Conservation (phyloP, 2,113 vertebrate genomes). For the Probosciger aterrimus region DNA sequence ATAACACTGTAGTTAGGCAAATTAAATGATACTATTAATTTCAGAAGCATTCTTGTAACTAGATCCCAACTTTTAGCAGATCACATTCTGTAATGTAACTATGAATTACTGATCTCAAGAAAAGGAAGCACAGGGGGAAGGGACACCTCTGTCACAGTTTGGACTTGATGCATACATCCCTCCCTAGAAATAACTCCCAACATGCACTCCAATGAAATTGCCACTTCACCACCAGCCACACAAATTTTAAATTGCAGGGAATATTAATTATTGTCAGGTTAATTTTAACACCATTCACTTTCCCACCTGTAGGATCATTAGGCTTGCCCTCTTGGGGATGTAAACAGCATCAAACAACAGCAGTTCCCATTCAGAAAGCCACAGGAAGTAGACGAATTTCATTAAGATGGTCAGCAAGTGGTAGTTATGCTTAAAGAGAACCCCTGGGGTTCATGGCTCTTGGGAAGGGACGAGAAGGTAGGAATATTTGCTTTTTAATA, state of each 20-base stretch:
- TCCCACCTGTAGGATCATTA: not conserved
- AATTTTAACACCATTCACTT: not conserved
- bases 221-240: not conserved
- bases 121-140: not conserved
- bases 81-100: not conserved
- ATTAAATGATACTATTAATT: not conserved
- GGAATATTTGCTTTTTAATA: not conserved
- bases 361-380: not conserved
- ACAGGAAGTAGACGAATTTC: not conserved
- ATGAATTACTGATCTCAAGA: not conserved
- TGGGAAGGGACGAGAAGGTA: not conserved
- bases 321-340: not conserved
- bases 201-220: not conserved
- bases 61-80: not conserved
- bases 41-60: not conserved
- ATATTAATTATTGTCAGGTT: not conserved
- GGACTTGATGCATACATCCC: not conserved
- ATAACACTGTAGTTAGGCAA: not conserved
- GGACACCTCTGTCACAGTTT: not conserved
- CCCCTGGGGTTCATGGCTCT: not conserved
- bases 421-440: not conserved
- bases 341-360: not conserved
- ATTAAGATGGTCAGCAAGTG: not conserved
- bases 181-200: not conserved
- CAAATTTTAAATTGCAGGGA: not conserved